These are phyloP conservation scores for Pelosia muscerda DNA, from an alignment of 2,888 invertebrate genomes.

Conservation along the genomic window DNA sequence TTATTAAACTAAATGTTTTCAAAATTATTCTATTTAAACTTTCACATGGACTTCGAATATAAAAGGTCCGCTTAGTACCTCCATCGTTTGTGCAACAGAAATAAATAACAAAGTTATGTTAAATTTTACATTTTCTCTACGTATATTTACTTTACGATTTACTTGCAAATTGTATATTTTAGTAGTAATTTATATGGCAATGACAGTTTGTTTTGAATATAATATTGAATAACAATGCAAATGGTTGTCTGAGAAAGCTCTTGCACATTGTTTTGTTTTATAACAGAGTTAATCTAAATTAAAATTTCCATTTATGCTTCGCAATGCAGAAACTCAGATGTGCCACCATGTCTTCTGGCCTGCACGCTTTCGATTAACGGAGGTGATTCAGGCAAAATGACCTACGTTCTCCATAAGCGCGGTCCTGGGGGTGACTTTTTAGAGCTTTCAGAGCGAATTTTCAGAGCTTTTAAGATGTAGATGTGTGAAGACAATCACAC, in stretches of 20 bases:
- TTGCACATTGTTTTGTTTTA: not conserved
- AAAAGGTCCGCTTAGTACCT: not conserved
- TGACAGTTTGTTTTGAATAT: slow-evolving; percentile 10
- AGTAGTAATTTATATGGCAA: slow-evolving; percentile 5
- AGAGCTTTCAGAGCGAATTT: too few relatives aligned
- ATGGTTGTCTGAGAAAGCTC: not conserved
- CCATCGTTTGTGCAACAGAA: not conserved
- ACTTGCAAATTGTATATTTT: slow-evolving; percentile 13
- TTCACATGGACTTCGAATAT: not conserved
- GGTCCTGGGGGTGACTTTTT: too few relatives aligned
- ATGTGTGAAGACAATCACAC: too few relatives aligned
- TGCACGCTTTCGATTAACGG: too few relatives aligned
- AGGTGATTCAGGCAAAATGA: too few relatives aligned
- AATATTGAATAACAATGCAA: slow-evolving; percentile 1
- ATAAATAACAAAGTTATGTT: slow-evolving; percentile 8
- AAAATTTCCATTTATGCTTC: not conserved
- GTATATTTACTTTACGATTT: not conserved
- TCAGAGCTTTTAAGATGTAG: too few relatives aligned
- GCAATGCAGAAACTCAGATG: not conserved
- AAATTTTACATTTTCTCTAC: slow-evolving; percentile 23
- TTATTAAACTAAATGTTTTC: not conserved
- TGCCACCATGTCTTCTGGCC: not conserved
- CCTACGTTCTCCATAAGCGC: too few relatives aligned
- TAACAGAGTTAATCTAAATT: not conserved
- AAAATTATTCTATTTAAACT: not conserved